A percentile compares a stretch with the other conserved stretches of the same genome.
Conservation (phyloP, 2,888 invertebrate species). For the Gryllus longicercus region DNA sequence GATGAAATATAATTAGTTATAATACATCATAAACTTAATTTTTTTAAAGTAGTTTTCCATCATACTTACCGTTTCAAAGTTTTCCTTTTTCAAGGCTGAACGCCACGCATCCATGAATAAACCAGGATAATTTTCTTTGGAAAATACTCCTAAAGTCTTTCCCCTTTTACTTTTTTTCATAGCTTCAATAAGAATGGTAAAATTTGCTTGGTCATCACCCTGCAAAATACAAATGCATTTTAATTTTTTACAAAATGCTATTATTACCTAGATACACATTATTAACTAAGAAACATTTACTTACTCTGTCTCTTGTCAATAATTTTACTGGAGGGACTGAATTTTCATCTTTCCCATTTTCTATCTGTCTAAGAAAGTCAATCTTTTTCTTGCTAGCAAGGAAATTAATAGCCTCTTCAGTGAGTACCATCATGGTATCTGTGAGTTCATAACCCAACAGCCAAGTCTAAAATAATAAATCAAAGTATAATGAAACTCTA, state of each 20-base stretch:
- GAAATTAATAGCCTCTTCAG: conserved; percentile 80
- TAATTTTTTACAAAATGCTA: conserved; percentile 30
- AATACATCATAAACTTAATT: neutral
- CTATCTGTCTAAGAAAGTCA: conserved; percentile 88
- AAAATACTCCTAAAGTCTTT: conserved; percentile 82
- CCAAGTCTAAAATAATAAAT: conserved; percentile 70
- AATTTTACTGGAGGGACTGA: conserved; percentile 82
- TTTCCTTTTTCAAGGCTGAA: conserved; percentile 67
- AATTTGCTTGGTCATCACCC: conserved; percentile 82
- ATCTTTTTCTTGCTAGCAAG: conserved; percentile 97
- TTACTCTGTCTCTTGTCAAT: conserved; percentile 83
- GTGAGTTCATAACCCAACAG: conserved; percentile 94
- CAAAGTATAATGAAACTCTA: neutral
- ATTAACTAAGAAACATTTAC: conserved; percentile 42
- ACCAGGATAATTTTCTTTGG: conserved; percentile 90
- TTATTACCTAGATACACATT: conserved; percentile 31
- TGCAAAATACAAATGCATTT: conserved; percentile 42
- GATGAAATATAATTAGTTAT: neutral
- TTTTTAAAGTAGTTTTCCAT: too few relatives aligned
- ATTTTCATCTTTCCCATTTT: conserved; percentile 76
- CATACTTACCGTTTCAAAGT: conserved; percentile 66
- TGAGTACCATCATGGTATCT: conserved; percentile 90
- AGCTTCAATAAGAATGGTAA: conserved; percentile 65
- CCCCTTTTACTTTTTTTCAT: conserved; percentile 87
- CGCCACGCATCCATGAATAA: conserved; percentile 93